Percentiles rank a stretch among this genome's conserved stretches.
Conservation (phyloP, 1,140 invertebrate species). For the Anastatus disparis region DNA sequence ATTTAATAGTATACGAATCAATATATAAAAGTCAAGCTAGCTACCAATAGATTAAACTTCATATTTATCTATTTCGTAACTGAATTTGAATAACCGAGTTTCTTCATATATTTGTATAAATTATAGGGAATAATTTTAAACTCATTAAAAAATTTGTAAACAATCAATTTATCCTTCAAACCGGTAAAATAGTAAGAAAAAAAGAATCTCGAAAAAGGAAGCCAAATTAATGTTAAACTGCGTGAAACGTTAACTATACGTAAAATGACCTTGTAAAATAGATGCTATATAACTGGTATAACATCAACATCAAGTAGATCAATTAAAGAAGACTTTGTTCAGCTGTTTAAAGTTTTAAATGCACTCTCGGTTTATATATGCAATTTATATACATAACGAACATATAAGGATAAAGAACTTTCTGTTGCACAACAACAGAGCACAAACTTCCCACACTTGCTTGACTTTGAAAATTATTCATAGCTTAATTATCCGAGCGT, state of each 20-base stretch:
- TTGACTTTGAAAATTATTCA: constrained; percentile 5
- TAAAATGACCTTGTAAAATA: constrained; percentile 28
- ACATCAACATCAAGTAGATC: constrained; percentile 16
- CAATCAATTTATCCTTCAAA: constrained; percentile 1
- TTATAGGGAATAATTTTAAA: too few species aligned
- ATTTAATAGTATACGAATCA: too few species aligned
- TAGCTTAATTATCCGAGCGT: neutral
- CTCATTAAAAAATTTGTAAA: too few species aligned
- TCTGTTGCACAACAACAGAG: neutral
- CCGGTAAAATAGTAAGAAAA: neutral
- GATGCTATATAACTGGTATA: too few species aligned
- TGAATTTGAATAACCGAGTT: too few species aligned
- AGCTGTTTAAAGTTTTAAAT: constrained; percentile 16
- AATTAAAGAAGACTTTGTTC: constrained; percentile 35
- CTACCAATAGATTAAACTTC: too few species aligned
- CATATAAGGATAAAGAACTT: constrained; percentile 1
- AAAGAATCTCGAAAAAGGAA: constrained; percentile 38
- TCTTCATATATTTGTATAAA: too few species aligned
- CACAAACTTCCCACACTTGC: too few species aligned
- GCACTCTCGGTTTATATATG: neutral
- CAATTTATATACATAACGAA: too few species aligned
- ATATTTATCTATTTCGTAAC: too few species aligned
- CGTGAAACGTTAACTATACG: constrained; percentile 4
- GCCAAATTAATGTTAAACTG: constrained; percentile 14
- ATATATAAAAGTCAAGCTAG: too few species aligned